Percentiles rank a stretch among this genome's conserved stretches.
phyloP scores from a whole-genome alignment of 2,888 invertebrate genomes.

The Pterostichus niger region DNA sequence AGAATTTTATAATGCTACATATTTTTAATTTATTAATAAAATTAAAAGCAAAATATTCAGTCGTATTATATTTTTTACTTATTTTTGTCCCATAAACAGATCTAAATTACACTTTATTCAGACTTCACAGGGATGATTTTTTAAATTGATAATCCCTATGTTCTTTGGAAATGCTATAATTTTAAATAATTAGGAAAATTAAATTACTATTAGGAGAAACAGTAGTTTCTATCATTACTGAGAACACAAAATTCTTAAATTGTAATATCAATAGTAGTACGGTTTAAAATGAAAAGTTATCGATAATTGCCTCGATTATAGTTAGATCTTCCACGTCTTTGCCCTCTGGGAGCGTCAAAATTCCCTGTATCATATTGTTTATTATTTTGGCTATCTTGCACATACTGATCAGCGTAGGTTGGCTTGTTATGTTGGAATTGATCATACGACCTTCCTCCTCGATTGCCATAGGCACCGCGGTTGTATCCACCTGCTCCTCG shows the following conservation, averaged over 20 bases:
- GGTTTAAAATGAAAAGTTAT: constrained; percentile 63
- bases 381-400: constrained; percentile 75
- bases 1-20: constrained; percentile 44
- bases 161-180: too few relatives aligned
- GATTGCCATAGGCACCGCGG: constrained; percentile 68
- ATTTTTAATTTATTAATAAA: constrained; percentile 48
- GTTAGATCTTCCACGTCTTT: constrained; percentile 73
- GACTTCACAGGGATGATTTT: too few relatives aligned
- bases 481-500: constrained; percentile 71
- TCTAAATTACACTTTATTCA: too few relatives aligned
- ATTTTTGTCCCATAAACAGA: too few relatives aligned
- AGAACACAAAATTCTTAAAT: constrained; percentile 30
- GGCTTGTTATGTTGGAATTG: constrained; percentile 74
- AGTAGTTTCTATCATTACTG: constrained; percentile 10
- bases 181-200: constrained; percentile 20
- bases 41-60: constrained; percentile 19
- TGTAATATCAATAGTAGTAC: constrained; percentile 40
- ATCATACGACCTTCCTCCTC: constrained; percentile 73
- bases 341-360: constrained; percentile 70
- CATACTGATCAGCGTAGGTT: constrained; percentile 76
- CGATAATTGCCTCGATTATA: constrained; percentile 74
- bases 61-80: background rate
- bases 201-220: constrained; percentile 16
- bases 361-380: constrained; percentile 74
- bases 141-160: too few relatives aligned